A percentile compares a stretch with the other conserved stretches of the same genome.
Conservation (phyloP, 1,140 invertebrate species). For the Sinonovacula constricta region DNA sequence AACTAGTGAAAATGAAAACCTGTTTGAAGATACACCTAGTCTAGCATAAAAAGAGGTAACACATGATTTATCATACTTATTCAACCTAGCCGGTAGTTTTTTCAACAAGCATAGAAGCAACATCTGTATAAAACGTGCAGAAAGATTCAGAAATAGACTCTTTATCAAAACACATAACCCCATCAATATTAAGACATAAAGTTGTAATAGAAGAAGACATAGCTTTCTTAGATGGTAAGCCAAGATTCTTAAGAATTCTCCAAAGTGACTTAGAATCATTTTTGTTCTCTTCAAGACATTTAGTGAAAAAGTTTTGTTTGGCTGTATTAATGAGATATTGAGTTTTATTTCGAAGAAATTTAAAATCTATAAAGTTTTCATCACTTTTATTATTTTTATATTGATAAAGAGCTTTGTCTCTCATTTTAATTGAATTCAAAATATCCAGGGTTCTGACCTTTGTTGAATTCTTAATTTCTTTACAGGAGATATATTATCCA, state of each 20-base stretch:
- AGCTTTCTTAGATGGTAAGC: background rate
- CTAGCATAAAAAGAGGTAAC: background rate
- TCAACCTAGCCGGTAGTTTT: conserved; percentile 14
- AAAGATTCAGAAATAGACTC: conserved; percentile 21
- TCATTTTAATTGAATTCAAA: no score
- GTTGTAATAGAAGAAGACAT: conserved; percentile 25
- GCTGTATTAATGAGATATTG: conserved; percentile 24
- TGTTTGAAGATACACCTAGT: conserved; percentile 7
- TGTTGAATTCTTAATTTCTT: conserved; percentile 8
- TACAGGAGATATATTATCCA: conserved; percentile 2
- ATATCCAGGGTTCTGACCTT: background rate
- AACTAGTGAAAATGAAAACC: conserved; percentile 7
- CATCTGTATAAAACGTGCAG: conserved; percentile 12
- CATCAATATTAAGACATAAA: conserved; percentile 18
- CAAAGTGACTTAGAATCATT: conserved; percentile 22
- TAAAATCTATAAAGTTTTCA: conserved; percentile 13
- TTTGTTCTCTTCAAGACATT: conserved; percentile 11
- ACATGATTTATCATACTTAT: conserved; percentile 4
- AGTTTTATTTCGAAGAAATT: conserved; percentile 16
- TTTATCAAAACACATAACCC: conserved; percentile 27
- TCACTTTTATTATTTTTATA: conserved; percentile 21
- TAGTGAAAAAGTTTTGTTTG: background rate
- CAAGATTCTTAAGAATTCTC: conserved; percentile 25
- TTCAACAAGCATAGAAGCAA: conserved; percentile 10
- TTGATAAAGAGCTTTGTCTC: background rate